A percentile compares a stretch with the other conserved stretches of the same genome.
These are phyloP conservation scores for Pelvicachromis taeniatus DNA, from an alignment of 2,113 vertebrate species.

Conservation along the genomic window DNA sequence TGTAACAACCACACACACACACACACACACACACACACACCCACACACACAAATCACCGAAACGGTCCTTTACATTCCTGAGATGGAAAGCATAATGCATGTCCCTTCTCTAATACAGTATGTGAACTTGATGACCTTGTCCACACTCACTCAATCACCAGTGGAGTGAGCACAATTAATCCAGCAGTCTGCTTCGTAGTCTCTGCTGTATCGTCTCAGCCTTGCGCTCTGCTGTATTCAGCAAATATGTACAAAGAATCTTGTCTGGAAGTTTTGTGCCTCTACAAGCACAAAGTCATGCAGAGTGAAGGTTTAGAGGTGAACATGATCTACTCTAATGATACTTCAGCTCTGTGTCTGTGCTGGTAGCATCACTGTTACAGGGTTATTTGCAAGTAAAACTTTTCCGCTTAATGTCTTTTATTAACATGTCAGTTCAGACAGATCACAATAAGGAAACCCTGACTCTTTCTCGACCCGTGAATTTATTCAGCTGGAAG, in stretches of 20 bases:
- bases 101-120: slow-evolving; percentile 22
- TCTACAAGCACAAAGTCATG: slow-evolving; percentile 32
- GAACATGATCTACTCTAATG: slow-evolving; percentile 3
- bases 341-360: not conserved
- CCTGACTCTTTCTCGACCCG: not conserved
- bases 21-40: not conserved
- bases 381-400: not conserved
- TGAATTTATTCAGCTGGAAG: not conserved
- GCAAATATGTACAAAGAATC: slow-evolving; percentile 53
- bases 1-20: not conserved
- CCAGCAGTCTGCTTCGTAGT: slow-evolving; percentile 1
- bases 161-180: slow-evolving; percentile 45
- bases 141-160: slow-evolving; percentile 48
- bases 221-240: slow-evolving; percentile 45
- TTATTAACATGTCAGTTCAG: not conserved
- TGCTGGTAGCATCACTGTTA: not conserved
- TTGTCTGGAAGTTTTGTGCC: slow-evolving; percentile 31
- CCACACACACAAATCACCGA: not conserved
- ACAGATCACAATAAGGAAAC: not conserved
- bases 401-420: not conserved
- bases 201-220: slow-evolving; percentile 22
- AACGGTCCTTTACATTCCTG: slow-evolving; percentile 12
- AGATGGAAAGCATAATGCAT: slow-evolving; percentile 30
- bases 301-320: slow-evolving; percentile 11
- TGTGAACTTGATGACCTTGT: slow-evolving; percentile 49